Evolutionary conservation across 2,797 vertebrate species (phyloP), one percentile per base, ranked within the genome.

Genomic region (Harpagifer antarcticus): DNA sequence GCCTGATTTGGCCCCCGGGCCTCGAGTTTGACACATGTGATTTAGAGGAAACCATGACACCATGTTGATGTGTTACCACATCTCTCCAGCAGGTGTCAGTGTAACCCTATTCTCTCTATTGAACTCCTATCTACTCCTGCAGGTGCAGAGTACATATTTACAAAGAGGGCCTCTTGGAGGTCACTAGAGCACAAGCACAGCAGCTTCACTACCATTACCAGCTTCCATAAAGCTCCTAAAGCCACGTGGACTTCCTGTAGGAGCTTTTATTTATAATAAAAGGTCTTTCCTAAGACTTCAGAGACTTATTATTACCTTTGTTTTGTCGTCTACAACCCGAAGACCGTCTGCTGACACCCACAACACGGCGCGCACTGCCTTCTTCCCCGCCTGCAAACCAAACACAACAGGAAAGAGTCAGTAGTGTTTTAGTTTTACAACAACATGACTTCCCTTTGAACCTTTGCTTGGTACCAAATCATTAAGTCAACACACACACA

Each of bases 291-390:
- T 2, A 72, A 31, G 11, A 40, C 67, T 3, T 43, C 37, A 65
- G 50, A 43, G 47, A 66, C 14, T 59, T 5, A 20, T 56, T 5
- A 23, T 95, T 94, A 99, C 98, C 98, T 99, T 99, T 72, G 98
- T 99, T 95, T 98, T 99, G 91, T 99, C 98, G 78, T 99, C 98
- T 85, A 99, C 98, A 17, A 99, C 98, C 68, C 98, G 93, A 60
- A 99, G 97, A 85, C 98, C 98, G 76, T 99, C 98, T 27, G 98
- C 98, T 0, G 98, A 99, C 67, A 99, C 98, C 98, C 97, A 99
- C 63, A 99, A 90, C 85, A 99, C 96, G 0, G 98, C 98, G 64
- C 97, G 97, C 83, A 99, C 97, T 0, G 97, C 94, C 88, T 99
- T 99, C 96, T 98, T 99, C 86, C 98, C 98, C 27, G 96, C 96